Evolutionary conservation across 2,797 vertebrate species (phyloP), one percentile per base, ranked within the genome.

Genomic region (Oreortyx pictus): DNA sequence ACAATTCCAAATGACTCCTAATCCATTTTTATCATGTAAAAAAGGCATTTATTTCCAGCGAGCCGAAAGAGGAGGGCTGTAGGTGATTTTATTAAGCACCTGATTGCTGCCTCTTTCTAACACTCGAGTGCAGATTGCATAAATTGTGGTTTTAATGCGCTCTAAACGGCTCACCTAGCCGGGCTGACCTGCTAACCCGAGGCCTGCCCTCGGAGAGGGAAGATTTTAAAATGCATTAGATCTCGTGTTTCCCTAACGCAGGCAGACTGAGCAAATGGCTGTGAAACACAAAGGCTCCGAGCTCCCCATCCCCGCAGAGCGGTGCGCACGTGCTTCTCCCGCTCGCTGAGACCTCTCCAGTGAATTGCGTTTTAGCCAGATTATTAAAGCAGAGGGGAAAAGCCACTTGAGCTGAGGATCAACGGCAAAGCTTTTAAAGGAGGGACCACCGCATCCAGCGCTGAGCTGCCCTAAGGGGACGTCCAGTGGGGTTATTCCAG

Each of bases 31-130:
- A 93, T 82, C 77, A 68, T 29, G 47, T 29, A 19, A n/a, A 70
- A 82, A 62, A 35, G 33, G 27, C 57, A 50, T 87, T 90, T 96
- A 73, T 91, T 86, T 68, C 76, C 60, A 79, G 44, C 2, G 4
- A 90, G 85, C 78, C 59, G 73, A 85, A 88, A 86, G 81, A 82
- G 56, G 70, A 82, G 61, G 70, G 80, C 47, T 65, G 87, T 73
- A 92, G 84, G 90, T 89, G 90, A 89, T 91, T 91, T 83, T 89
- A 93, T 92, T 88, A 94, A 94, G 90, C 76, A 94, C 79, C 90
- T 83, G 88, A 92, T 75, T 66, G 62, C 78, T 17, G 52, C 46
- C 31, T 82, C 66, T 66, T 89, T 75, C 44, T 85, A 83, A 90
- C 94, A 74, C 64, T 9, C 1, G 73, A 66, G 74, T 3, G 0